phyloP scores from a whole-genome alignment of 2,797 vertebrate species.

The Myotis findleyi region DNA sequence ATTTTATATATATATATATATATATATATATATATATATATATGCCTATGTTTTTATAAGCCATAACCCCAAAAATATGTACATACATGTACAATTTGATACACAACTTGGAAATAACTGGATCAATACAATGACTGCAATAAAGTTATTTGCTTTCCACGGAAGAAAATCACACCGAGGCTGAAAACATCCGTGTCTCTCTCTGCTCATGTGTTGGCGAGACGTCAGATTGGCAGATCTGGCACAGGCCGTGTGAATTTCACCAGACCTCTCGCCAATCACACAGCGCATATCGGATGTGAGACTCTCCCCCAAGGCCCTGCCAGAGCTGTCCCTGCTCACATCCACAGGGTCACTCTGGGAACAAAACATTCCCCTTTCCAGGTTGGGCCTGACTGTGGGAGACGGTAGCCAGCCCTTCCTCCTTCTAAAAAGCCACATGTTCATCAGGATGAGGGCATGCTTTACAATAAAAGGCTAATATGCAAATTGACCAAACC shows the following conservation, averaged over 20 bases:
- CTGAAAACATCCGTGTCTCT: neutral
- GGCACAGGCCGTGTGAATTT: neutral
- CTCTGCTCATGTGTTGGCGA: neutral
- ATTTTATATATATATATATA: too few relatives aligned
- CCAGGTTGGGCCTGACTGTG: neutral
- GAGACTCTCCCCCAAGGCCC: neutral
- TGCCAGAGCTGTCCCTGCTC: neutral
- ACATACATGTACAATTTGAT: neutral
- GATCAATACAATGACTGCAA: neutral
- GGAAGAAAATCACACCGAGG: neutral
- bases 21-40: too few relatives aligned
- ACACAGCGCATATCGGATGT: neutral
- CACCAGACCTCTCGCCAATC: too few relatives aligned
- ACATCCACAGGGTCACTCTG: neutral
- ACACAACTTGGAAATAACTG: neutral
- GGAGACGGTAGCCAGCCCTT: neutral
- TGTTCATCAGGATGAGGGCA: fast-evolving
- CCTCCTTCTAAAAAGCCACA: neutral
- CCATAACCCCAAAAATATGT: neutral
- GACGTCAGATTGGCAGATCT: neutral
- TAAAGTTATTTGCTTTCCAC: neutral
- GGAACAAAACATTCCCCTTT: neutral
- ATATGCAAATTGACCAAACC: too few relatives aligned
- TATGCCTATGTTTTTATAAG: neutral
- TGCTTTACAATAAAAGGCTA: too few relatives aligned